Percentiles rank a stretch among this genome's conserved stretches.
phyloP scores from a whole-genome alignment of 2,888 invertebrate species.

The Pegoplata infirma region DNA sequence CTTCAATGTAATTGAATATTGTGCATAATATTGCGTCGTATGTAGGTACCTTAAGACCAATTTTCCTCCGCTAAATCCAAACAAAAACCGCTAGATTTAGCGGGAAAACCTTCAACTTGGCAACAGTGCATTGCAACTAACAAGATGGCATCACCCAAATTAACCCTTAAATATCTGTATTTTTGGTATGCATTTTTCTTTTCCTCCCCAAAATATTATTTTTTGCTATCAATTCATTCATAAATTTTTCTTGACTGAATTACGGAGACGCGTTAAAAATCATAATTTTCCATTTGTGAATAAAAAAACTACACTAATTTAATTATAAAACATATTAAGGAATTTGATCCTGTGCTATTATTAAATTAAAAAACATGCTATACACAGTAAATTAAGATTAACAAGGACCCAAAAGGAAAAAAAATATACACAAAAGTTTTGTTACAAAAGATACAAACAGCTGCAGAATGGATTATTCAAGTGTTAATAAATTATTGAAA shows the following conservation, averaged over 20 bases:
- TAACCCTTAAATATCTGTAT: no score
- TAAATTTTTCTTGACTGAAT: neutral
- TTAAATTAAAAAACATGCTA: no score
- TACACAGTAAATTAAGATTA: neutral
- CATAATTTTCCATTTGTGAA: neutral
- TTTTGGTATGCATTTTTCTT: no score
- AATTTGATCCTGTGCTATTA: neutral
- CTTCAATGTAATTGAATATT: no score
- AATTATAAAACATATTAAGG: slow-evolving; percentile 34
- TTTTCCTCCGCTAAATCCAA: no score
- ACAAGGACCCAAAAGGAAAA: neutral
- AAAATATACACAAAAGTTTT: neutral
- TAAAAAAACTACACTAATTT: slow-evolving; percentile 20
- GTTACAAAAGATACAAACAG: neutral
- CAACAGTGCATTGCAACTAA: no score
- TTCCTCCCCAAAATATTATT: slow-evolving; percentile 5
- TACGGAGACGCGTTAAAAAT: no score
- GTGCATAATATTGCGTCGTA: no score
- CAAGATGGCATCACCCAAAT: no score
- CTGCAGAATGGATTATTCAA: slow-evolving; percentile 29
- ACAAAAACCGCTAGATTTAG: no score
- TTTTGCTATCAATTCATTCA: slow-evolving; percentile 14
- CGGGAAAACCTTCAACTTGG: no score
- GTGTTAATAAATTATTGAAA: slow-evolving; percentile 10
- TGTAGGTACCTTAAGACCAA: no score